A percentile compares a stretch with the other conserved stretches of the same genome.
phyloP scores from a whole-genome alignment of 2,888 invertebrate genomes.

The Aphidius colemani region DNA sequence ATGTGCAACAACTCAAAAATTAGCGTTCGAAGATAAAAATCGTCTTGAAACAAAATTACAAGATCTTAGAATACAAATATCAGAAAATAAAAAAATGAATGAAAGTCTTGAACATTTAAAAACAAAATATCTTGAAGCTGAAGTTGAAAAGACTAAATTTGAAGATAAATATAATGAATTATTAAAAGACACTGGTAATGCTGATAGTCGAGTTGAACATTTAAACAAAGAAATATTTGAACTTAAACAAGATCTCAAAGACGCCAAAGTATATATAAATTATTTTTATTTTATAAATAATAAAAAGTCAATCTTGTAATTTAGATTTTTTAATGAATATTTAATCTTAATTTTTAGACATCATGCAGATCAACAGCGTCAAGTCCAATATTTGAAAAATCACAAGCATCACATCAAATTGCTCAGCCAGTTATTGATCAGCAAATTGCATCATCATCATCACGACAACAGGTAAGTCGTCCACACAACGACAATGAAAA shows the following conservation, averaged over 20 bases:
- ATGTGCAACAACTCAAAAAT: slow-evolving; percentile 48
- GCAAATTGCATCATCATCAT: slow-evolving; percentile 31
- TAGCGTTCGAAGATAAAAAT: slow-evolving; percentile 44
- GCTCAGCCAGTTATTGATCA: slow-evolving; percentile 26
- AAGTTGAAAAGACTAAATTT: slow-evolving; percentile 44
- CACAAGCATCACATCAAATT: slow-evolving; percentile 29
- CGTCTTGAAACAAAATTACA: slow-evolving; percentile 44
- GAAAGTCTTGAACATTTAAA: slow-evolving; percentile 52
- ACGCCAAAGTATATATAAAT: slow-evolving; percentile 41
- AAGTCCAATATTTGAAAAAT: slow-evolving; percentile 29
- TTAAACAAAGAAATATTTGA: slow-evolving; percentile 51
- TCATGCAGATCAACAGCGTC: slow-evolving; percentile 34
- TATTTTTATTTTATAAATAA: neutral
- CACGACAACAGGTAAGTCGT: slow-evolving; percentile 54
- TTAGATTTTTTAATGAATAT: slow-evolving; percentile 3
- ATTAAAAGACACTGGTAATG: slow-evolving; percentile 39
- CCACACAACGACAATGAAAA: slow-evolving; percentile 46
- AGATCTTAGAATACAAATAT: slow-evolving; percentile 44
- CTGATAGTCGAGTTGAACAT: slow-evolving; percentile 44
- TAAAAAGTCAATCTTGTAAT: neutral
- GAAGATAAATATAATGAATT: slow-evolving; percentile 49
- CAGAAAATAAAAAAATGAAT: slow-evolving; percentile 34
- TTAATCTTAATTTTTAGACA: slow-evolving; percentile 36
- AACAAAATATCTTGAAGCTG: slow-evolving; percentile 46
- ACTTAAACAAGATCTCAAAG: slow-evolving; percentile 47